Conservation (phyloP, 2,113 vertebrate species). For the Ailurus styani region DNA sequence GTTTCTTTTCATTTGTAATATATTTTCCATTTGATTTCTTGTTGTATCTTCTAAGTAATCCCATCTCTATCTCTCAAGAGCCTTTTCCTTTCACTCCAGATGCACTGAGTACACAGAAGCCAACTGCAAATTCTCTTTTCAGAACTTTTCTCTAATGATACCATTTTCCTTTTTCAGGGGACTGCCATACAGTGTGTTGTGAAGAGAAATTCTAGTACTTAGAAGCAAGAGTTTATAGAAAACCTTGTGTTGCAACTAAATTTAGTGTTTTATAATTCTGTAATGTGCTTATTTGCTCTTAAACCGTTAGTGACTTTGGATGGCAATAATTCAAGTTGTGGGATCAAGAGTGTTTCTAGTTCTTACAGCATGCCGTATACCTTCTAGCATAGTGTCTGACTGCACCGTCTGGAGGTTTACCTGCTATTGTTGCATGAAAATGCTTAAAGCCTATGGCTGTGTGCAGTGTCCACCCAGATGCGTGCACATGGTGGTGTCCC, state of each 20-base stretch:
- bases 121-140: neutral
- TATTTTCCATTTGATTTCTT: conserved; percentile 25
- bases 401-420: neutral
- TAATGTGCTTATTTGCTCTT: neutral
- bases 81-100: neutral
- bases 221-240: neutral
- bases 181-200: neutral
- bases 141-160: neutral
- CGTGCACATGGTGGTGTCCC: neutral
- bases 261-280: neutral
- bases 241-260: neutral
- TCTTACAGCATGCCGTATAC: neutral
- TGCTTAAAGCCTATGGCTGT: neutral
- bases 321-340: neutral
- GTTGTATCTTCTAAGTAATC: neutral
- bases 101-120: neutral
- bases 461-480: neutral
- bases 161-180: neutral
- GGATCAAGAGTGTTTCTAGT: neutral
- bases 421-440: neutral
- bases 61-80: neutral
- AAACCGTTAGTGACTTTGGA: neutral
- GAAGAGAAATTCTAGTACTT: neutral
- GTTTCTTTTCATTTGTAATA: neutral
- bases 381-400: neutral